A percentile compares a stretch with the other conserved stretches of the same genome.
Evolutionary conservation across 2,113 vertebrate genomes (phyloP).

Genomic region (Sterna hirundo): DNA sequence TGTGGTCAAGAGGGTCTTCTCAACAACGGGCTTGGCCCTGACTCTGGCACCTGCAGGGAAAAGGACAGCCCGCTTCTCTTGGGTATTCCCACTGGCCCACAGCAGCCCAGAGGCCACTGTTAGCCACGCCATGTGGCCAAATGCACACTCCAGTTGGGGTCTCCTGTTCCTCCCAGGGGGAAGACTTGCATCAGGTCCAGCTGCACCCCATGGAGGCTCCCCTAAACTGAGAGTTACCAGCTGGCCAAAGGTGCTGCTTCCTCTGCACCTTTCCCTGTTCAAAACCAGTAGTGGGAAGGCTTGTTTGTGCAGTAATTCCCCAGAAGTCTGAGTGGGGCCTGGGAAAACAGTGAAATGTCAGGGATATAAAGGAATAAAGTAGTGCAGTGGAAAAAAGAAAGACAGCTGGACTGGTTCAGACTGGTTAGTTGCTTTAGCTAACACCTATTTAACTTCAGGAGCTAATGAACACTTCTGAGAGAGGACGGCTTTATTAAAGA

Average conservation of each 20-base stretch:
- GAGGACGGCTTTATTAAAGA: constrained; percentile 51
- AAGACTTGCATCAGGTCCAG: neutral
- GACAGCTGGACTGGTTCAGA: constrained; percentile 7
- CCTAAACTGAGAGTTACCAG: neutral
- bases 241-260: neutral
- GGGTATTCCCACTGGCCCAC: neutral
- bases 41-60: neutral
- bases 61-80: neutral
- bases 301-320: neutral
- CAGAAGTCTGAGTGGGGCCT: neutral
- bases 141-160: neutral
- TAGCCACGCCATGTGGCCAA: neutral
- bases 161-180: neutral
- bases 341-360: neutral
- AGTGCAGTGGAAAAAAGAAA: neutral
- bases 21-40: neutral
- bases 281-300: neutral
- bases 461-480: constrained; percentile 51
- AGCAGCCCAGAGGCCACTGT: neutral
- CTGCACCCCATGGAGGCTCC: neutral
- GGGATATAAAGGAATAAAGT: neutral
- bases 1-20: neutral
- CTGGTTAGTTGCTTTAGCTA: constrained; percentile 44
- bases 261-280: neutral
- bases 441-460: constrained; percentile 46